These are phyloP conservation scores for Drosophila pseudoobscura DNA, from an alignment of 1,140 invertebrate species.

Conservation along the genomic window DNA sequence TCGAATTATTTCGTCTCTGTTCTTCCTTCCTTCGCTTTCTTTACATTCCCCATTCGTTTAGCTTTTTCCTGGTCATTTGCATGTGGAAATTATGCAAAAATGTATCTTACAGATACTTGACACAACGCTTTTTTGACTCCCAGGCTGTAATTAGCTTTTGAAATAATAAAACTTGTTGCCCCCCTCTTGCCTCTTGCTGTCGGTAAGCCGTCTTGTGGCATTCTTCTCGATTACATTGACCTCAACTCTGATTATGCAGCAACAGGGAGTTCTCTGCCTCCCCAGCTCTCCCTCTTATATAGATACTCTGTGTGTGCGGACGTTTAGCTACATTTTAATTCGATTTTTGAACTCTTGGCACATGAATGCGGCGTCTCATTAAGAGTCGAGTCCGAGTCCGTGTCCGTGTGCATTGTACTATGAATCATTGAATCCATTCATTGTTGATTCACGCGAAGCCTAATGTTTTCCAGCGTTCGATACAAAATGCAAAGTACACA, in stretches of 20 bases:
- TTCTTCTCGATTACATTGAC: slow-evolving; percentile 35
- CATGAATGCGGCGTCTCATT: too few species aligned
- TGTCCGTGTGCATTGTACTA: too few species aligned
- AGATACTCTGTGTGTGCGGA: slow-evolving; percentile 19
- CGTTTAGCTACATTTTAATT: slow-evolving; percentile 9
- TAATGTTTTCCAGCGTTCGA: too few species aligned
- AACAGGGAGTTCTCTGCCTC: background rate
- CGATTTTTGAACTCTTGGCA: slow-evolving; percentile 1
- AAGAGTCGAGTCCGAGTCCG: too few species aligned
- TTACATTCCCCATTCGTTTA: background rate
- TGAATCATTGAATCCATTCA: too few species aligned
- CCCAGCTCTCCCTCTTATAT: slow-evolving; percentile 1
- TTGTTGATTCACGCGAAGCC: too few species aligned
- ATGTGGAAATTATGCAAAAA: slow-evolving; percentile 45
- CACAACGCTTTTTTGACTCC: slow-evolving; percentile 25
- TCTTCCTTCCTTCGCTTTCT: slow-evolving; percentile 1
- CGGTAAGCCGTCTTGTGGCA: slow-evolving; percentile 2
- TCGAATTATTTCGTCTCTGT: slow-evolving; percentile 3
- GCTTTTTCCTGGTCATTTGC: slow-evolving; percentile 6
- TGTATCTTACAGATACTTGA: slow-evolving; percentile 45
- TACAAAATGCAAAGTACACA: too few species aligned
- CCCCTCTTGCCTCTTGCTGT: background rate
- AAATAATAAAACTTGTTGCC: slow-evolving; percentile 20
- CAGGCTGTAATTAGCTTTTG: slow-evolving; percentile 37
- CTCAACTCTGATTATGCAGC: slow-evolving; percentile 39